Evolutionary conservation across 2,113 vertebrate species (phyloP).

Genomic region (Micromys minutus): DNA sequence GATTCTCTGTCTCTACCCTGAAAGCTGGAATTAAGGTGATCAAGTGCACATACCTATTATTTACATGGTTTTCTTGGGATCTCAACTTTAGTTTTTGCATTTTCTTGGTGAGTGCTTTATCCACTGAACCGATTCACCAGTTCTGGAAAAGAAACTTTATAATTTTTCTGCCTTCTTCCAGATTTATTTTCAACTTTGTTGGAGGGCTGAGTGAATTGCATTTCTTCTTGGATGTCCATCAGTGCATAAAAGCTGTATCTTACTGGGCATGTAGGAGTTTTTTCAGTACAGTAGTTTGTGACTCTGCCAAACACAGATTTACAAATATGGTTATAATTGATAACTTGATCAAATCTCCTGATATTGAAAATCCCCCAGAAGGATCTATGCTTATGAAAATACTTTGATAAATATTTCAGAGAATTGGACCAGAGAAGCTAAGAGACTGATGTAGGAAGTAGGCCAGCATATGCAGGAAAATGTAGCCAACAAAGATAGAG

Average conservation of each 20-base stretch:
- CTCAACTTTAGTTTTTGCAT: neutral
- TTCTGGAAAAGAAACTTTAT: neutral
- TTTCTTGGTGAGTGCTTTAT: neutral
- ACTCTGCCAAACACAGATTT: slow-evolving; percentile 47
- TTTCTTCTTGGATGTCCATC: neutral
- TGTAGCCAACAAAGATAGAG: neutral
- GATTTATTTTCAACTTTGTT: neutral
- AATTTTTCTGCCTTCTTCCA: neutral
- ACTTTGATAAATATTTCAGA: slow-evolving; percentile 71
- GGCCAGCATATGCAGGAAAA: neutral
- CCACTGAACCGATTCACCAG: neutral
- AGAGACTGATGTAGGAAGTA: slow-evolving; percentile 31
- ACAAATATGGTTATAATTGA: slow-evolving; percentile 64
- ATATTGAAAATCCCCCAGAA: slow-evolving; percentile 49
- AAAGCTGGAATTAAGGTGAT: neutral
- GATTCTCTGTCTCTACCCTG: neutral
- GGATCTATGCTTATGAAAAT: slow-evolving; percentile 54
- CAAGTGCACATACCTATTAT: too few species aligned
- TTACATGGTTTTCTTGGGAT: neutral
- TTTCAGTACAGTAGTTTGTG: neutral
- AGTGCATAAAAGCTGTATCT: slow-evolving; percentile 19
- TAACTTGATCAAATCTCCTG: slow-evolving; percentile 61
- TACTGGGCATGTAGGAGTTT: neutral
- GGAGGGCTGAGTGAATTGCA: neutral
- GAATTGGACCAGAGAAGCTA: neutral